Conservation (phyloP, 2,113 vertebrate genomes). For the Acanthochromis polyacanthus region DNA sequence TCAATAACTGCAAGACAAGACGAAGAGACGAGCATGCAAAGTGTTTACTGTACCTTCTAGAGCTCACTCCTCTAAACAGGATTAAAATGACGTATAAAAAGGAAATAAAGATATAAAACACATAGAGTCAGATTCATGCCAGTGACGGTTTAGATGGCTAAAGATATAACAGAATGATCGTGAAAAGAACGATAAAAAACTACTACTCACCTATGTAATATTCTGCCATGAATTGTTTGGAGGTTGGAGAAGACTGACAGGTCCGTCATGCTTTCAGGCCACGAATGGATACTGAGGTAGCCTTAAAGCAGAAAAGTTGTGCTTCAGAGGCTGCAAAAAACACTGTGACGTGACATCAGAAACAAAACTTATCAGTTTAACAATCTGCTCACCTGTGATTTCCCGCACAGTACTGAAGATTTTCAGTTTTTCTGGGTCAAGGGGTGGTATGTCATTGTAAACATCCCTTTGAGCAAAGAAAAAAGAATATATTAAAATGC, state of each 20-base stretch:
- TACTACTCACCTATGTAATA: conserved; percentile 88
- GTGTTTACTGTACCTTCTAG: conserved; percentile 76
- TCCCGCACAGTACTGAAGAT: conserved; percentile 92
- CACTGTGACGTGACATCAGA: not conserved
- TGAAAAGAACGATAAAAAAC: not conserved
- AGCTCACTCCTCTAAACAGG: conserved; percentile 70
- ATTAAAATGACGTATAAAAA: conserved; percentile 23
- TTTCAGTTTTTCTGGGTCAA: conserved; percentile 92
- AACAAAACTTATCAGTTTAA: not conserved
- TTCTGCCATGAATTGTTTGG: conserved; percentile 91
- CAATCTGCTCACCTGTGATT: conserved; percentile 86
- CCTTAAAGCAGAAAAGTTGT: conserved; percentile 78
- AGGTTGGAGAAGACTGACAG: conserved; percentile 97
- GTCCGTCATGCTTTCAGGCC: conserved; percentile 92
- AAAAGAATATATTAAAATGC: not conserved
- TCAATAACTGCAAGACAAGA: not conserved
- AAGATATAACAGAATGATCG: conserved; percentile 8
- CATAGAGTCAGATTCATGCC: conserved; percentile 21
- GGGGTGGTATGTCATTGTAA: conserved; percentile 81
- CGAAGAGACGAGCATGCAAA: not conserved
- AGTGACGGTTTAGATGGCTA: not conserved
- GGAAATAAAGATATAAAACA: conserved; percentile 29
- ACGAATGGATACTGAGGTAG: conserved; percentile 92
- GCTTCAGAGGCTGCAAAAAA: conserved; percentile 19
- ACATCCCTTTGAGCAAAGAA: conserved; percentile 81